A percentile compares a stretch with the other conserved stretches of the same genome.
phyloP scores from a whole-genome alignment of 2,797 vertebrate species.

The Botia kubotai region DNA sequence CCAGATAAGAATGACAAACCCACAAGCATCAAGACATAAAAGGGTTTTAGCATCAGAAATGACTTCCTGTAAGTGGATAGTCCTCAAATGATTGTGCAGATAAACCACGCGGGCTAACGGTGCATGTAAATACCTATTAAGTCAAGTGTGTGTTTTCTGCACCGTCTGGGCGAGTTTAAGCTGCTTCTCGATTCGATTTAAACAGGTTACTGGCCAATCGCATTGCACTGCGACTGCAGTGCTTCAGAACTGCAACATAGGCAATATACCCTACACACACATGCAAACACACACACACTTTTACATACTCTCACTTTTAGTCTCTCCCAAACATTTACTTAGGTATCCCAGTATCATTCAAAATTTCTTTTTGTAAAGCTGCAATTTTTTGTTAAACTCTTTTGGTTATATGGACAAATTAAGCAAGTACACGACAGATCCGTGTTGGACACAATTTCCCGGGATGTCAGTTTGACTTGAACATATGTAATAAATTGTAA shows the following conservation, averaged over 20 bases:
- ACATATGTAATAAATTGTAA: too few species aligned
- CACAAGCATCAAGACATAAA: neutral
- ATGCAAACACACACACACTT: neutral
- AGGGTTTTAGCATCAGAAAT: neutral
- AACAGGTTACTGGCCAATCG: conserved; percentile 10
- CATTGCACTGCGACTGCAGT: conserved; percentile 20
- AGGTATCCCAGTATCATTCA: neutral
- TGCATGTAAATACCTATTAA: conserved; percentile 26
- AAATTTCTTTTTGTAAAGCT: neutral
- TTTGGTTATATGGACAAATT: too few species aligned
- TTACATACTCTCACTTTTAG: neutral
- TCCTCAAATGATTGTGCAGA: conserved; percentile 23
- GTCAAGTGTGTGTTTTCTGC: conserved; percentile 1
- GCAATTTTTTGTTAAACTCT: too few species aligned
- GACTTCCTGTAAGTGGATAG: conserved; percentile 29
- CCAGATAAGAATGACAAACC: conserved; percentile 18
- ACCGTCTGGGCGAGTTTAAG: conserved; percentile 13
- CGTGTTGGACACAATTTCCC: too few species aligned
- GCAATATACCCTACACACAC: conserved; percentile 10
- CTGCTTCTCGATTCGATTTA: conserved; percentile 12
- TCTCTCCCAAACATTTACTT: neutral
- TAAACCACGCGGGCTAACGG: conserved; percentile 5
- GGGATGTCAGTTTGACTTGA: too few species aligned
- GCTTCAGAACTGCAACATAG: conserved; percentile 21
- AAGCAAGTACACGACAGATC: too few species aligned